These are phyloP conservation scores for Cosmia trapezina DNA, from an alignment of 2,888 invertebrate genomes.

Conservation along the genomic window DNA sequence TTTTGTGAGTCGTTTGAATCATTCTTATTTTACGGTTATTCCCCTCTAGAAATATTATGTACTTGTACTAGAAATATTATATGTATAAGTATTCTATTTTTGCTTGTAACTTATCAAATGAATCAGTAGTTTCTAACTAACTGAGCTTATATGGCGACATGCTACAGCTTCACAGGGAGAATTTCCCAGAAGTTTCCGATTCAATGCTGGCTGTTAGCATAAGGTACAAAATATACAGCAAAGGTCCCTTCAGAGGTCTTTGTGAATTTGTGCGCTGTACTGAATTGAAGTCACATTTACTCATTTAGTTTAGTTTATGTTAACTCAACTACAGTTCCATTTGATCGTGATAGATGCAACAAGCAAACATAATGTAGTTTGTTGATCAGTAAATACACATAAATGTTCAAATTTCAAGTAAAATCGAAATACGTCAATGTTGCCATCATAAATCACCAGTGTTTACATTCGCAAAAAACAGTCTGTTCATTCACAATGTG, in stretches of 20 bases:
- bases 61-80: not conserved
- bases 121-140: not conserved
- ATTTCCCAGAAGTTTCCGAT: conserved; percentile 2
- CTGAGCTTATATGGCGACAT: not conserved
- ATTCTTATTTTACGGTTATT: conserved; percentile 7
- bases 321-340: not conserved
- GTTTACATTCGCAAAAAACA: conserved; percentile 58
- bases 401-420: conserved; percentile 30
- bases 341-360: conserved; percentile 12
- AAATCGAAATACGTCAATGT: conserved; percentile 50
- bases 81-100: not conserved
- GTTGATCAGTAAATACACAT: conserved; percentile 32
- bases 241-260: not conserved
- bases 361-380: conserved; percentile 12
- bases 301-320: not conserved
- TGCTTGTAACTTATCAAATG: not conserved
- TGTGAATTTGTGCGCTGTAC: conserved; percentile 9
- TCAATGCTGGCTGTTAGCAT: conserved; percentile 13
- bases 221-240: not conserved
- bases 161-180: conserved; percentile 6
- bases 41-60: too few species aligned
- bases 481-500: conserved; percentile 60
- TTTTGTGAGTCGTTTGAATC: not conserved
- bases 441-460: conserved; percentile 49
- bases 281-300: conserved; percentile 11